phyloP scores from a whole-genome alignment of 2,113 vertebrate species.

The Notothenia rossii region DNA sequence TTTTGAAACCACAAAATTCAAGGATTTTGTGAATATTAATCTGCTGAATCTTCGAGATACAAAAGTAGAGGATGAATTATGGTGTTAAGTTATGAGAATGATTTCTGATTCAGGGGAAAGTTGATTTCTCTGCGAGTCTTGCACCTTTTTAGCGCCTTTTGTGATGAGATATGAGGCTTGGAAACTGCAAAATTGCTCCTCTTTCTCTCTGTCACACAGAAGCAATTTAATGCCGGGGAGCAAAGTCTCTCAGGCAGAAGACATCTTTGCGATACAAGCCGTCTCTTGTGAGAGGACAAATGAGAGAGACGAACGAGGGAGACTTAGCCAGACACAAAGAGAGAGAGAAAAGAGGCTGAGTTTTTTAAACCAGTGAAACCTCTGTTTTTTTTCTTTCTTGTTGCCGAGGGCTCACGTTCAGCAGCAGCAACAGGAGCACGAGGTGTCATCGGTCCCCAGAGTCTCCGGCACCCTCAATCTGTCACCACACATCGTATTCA shows the following conservation, averaged over 20 bases:
- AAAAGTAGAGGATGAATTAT: slow-evolving; percentile 22
- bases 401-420: slow-evolving; percentile 29
- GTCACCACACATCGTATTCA: slow-evolving; percentile 44
- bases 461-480: slow-evolving; percentile 68
- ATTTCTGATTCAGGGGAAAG: slow-evolving; percentile 17
- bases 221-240: slow-evolving; percentile 55
- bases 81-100: background rate
- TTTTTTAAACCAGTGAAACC: slow-evolving; percentile 34
- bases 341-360: slow-evolving; percentile 28
- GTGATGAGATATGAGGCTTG: slow-evolving; percentile 51
- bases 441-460: slow-evolving; percentile 38
- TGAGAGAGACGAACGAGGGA: slow-evolving; percentile 48
- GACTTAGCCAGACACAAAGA: slow-evolving; percentile 29
- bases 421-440: slow-evolving; percentile 45
- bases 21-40: slow-evolving; percentile 15
- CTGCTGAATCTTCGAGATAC: slow-evolving; percentile 15
- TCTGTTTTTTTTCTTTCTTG: slow-evolving; percentile 2
- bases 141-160: slow-evolving; percentile 32
- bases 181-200: slow-evolving; percentile 58
- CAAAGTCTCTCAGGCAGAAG: slow-evolving; percentile 51
- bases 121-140: background rate
- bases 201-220: slow-evolving; percentile 63
- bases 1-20: slow-evolving; percentile 9
- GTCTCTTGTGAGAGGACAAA: slow-evolving; percentile 52
- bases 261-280: slow-evolving; percentile 43